Evolutionary conservation across 1,140 invertebrate species (phyloP).

Genomic region (Drosophila kohkoa): DNA sequence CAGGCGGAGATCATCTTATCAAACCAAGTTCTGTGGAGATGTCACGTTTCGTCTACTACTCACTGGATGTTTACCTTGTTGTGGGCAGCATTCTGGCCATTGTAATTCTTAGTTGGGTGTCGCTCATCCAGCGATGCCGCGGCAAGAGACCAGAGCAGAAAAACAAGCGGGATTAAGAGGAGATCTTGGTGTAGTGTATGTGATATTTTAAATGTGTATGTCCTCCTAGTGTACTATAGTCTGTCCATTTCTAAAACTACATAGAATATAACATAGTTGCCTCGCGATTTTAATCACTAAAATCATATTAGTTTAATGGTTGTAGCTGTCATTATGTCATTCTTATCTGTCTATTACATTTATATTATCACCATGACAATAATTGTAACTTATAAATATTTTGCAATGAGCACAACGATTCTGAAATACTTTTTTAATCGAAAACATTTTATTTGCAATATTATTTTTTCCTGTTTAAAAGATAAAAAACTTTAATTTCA

Average conservation of each 20-base stretch:
- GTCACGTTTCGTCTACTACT: constrained; percentile 76
- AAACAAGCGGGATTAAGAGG: constrained; percentile 37
- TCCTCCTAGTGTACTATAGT: constrained; percentile 44
- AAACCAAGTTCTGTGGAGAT: constrained; percentile 75
- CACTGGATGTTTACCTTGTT: constrained; percentile 66
- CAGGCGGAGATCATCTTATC: constrained; percentile 84
- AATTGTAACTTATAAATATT: too few relatives aligned
- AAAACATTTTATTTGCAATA: neutral
- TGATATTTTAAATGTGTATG: constrained; percentile 74
- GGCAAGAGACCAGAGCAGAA: constrained; percentile 25
- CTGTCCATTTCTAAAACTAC: constrained; percentile 15
- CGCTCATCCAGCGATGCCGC: constrained; percentile 44
- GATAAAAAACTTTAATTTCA: neutral
- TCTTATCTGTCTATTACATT: neutral
- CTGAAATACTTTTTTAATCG: neutral
- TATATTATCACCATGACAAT: neutral
- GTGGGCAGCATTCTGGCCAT: constrained; percentile 38
- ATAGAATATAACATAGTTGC: neutral
- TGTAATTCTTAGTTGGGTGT: constrained; percentile 63
- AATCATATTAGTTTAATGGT: neutral
- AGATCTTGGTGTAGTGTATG: constrained; percentile 51
- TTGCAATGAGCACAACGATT: neutral
- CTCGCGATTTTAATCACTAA: neutral
- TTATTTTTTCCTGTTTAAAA: neutral
- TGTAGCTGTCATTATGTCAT: neutral